Conservation (phyloP, 2,113 vertebrate species). For the Climacteris rufus region DNA sequence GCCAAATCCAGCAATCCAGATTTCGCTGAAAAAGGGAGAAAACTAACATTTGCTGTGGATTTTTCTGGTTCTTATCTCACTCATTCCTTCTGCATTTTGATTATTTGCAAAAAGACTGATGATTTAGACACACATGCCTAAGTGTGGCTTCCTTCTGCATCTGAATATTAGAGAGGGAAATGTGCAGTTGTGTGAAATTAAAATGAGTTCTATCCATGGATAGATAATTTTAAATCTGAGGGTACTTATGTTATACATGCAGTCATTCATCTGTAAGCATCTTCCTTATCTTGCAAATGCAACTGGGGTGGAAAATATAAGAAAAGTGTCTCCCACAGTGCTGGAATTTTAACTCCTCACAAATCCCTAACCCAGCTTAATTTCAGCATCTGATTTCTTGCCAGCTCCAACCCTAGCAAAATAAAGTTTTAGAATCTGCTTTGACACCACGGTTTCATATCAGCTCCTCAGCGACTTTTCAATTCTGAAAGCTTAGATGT, state of each 20-base stretch:
- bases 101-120: not conserved
- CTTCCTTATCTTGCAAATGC: not conserved
- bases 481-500: not conserved
- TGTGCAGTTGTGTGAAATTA: not conserved
- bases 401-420: not conserved
- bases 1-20: not conserved
- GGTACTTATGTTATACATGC: not conserved
- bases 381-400: not conserved
- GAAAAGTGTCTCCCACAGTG: not conserved
- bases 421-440: not conserved
- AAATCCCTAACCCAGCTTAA: not conserved
- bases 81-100: not conserved
- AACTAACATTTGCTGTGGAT: not conserved
- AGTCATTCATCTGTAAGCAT: not conserved
- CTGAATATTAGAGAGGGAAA: not conserved
- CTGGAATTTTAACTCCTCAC: conserved; percentile 1
- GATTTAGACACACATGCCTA: not conserved
- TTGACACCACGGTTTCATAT: not conserved
- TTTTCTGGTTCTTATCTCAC: conserved; percentile 10
- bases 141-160: not conserved
- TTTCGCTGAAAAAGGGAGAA: not conserved
- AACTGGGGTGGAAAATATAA: not conserved
- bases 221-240: conserved; percentile 11
- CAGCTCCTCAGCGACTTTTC: not conserved
- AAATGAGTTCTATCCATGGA: not conserved